phyloP scores from a whole-genome alignment of 2,797 vertebrate genomes.

The Lepidocolaptes lacrymiger region DNA sequence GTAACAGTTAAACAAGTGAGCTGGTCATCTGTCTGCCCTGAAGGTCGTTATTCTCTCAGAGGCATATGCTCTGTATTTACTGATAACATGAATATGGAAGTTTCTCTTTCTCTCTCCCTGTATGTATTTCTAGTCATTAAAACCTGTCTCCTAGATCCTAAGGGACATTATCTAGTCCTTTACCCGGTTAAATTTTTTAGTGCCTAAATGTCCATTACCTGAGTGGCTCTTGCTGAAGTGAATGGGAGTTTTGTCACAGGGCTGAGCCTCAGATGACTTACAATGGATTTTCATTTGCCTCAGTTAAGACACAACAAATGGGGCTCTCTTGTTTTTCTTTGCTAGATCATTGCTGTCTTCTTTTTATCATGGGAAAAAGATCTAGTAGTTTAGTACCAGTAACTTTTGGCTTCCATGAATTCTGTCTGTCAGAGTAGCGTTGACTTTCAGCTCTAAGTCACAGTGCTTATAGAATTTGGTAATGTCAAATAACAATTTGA shows the following conservation, averaged over 20 bases:
- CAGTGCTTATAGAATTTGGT: background rate
- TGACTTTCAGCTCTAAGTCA: background rate
- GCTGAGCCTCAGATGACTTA: background rate
- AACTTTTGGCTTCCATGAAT: background rate
- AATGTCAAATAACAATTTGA: background rate
- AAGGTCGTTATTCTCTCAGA: background rate
- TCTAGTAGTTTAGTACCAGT: background rate
- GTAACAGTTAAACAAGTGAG: slow-evolving; percentile 2
- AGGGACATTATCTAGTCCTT: background rate
- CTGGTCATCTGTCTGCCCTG: background rate
- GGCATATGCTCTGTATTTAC: background rate
- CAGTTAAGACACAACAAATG: slow-evolving; percentile 5
- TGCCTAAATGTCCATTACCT: background rate
- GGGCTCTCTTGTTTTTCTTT: background rate
- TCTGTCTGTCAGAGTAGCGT: background rate
- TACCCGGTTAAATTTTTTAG: background rate
- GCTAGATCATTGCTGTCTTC: background rate
- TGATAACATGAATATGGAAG: background rate
- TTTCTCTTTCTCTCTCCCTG: background rate
- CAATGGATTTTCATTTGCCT: background rate
- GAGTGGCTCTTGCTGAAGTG: background rate
- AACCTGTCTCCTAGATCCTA: background rate
- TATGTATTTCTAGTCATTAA: background rate
- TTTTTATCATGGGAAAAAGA: background rate
- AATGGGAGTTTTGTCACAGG: background rate